Conservation (phyloP, 2,797 vertebrate genomes). For the Eleutherodactylus coqui region DNA sequence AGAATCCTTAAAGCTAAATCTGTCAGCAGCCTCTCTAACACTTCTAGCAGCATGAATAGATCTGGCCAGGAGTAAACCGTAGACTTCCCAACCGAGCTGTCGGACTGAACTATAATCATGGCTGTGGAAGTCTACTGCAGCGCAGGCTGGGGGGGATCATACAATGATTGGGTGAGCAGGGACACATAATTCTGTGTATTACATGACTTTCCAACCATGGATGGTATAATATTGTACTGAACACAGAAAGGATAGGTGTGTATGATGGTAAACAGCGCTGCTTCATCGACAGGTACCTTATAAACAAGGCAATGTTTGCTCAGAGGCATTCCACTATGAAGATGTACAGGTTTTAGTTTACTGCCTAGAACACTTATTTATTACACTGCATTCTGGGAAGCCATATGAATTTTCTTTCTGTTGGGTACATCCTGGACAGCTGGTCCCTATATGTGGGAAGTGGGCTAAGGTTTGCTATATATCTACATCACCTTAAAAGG, state of each 20-base stretch:
- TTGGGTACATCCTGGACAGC: no score
- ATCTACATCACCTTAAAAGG: no score
- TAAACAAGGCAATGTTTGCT: no score
- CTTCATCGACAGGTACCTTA: no score
- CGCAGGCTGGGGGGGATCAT: not conserved
- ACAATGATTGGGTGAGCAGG: not conserved
- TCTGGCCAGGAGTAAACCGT: not conserved
- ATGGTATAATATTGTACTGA: not conserved
- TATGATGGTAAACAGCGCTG: no score
- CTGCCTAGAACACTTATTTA: no score
- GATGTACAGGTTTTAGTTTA: no score
- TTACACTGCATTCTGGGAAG: no score
- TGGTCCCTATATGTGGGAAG: no score
- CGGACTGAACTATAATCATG: not conserved
- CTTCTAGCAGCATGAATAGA: not conserved
- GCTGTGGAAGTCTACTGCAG: not conserved
- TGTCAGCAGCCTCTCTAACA: not conserved
- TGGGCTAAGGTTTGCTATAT: no score
- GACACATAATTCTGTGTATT: not conserved
- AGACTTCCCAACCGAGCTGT: not conserved
- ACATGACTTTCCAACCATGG: not conserved
- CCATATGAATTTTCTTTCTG: no score
- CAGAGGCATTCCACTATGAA: no score
- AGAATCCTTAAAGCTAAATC: constrained; percentile 13
- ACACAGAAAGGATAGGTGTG: not conserved